These are phyloP conservation scores for Harlomillsia oculata DNA, from an alignment of 1,140 invertebrate species.

Conservation along the genomic window DNA sequence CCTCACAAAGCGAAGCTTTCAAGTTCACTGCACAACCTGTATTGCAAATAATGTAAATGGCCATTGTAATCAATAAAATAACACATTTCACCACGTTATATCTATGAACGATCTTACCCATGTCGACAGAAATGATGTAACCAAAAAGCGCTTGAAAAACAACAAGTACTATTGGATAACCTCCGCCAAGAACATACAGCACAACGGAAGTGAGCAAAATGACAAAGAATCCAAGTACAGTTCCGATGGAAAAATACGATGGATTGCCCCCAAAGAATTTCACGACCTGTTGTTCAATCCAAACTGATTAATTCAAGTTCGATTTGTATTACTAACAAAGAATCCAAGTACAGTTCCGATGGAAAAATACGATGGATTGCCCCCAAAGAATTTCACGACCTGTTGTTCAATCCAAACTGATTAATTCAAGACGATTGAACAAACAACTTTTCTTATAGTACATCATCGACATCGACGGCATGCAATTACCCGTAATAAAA, in stretches of 20 bases:
- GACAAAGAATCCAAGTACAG: conserved; percentile 13
- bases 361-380: conserved; percentile 19
- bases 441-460: too few species aligned
- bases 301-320: too few species aligned
- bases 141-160: conserved; percentile 22
- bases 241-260: conserved; percentile 23
- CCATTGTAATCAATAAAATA: background rate
- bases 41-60: background rate
- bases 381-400: conserved; percentile 16
- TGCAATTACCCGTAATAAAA: too few species aligned
- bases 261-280: conserved; percentile 18
- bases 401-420: too few species aligned
- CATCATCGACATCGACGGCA: too few species aligned
- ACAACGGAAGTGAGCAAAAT: conserved; percentile 6
- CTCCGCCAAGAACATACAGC: conserved; percentile 12
- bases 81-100: background rate
- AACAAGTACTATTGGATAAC: conserved; percentile 2
- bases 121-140: conserved; percentile 29
- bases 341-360: conserved; percentile 24
- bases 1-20: conserved; percentile 19
- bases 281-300: too few species aligned
- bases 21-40: background rate
- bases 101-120: conserved; percentile 20
- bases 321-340: too few species aligned
- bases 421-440: too few species aligned